Evolutionary conservation across 2,888 invertebrate genomes (phyloP).

Genomic region (Cordylochernes scorpioides): DNA sequence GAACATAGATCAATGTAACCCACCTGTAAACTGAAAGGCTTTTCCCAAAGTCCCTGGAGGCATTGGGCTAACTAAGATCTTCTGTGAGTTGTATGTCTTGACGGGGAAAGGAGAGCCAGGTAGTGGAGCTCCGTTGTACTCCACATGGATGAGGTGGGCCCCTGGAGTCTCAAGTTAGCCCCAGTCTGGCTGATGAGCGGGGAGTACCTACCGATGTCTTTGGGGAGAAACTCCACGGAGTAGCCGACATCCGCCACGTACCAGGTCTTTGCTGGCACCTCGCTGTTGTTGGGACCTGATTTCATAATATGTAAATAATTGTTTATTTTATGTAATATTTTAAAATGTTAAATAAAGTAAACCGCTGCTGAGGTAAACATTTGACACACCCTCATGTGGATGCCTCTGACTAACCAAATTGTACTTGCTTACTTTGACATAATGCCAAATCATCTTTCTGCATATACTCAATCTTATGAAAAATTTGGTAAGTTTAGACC

Average conservation of each 20-base stretch:
- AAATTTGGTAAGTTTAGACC: no score
- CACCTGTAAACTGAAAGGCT: conserved; percentile 60
- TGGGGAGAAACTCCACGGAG: conserved; percentile 69
- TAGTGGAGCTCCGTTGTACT: conserved; percentile 65
- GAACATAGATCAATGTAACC: conserved; percentile 10
- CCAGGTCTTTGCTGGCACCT: conserved; percentile 59
- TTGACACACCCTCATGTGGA: no score
- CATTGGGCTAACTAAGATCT: conserved; percentile 51
- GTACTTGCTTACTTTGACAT: no score
- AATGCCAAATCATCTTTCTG: no score
- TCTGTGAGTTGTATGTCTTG: conserved; percentile 78
- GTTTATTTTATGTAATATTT: no score
- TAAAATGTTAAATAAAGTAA: no score
- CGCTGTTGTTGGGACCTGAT: conserved; percentile 36
- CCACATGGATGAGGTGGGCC: conserved; percentile 62
- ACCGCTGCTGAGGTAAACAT: background rate
- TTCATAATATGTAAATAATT: conserved; percentile 5
- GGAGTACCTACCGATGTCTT: conserved; percentile 40
- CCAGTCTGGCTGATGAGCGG: background rate
- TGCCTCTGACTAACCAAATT: no score
- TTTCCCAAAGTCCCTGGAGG: conserved; percentile 59
- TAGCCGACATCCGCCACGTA: conserved; percentile 64
- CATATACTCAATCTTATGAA: no score
- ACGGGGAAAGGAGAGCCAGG: conserved; percentile 36
- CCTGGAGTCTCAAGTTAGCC: no score